Percentiles rank a stretch among this genome's conserved stretches.
These are phyloP conservation scores for Brachionus rubens DNA, from an alignment of 1,140 invertebrate species.

Conservation along the genomic window DNA sequence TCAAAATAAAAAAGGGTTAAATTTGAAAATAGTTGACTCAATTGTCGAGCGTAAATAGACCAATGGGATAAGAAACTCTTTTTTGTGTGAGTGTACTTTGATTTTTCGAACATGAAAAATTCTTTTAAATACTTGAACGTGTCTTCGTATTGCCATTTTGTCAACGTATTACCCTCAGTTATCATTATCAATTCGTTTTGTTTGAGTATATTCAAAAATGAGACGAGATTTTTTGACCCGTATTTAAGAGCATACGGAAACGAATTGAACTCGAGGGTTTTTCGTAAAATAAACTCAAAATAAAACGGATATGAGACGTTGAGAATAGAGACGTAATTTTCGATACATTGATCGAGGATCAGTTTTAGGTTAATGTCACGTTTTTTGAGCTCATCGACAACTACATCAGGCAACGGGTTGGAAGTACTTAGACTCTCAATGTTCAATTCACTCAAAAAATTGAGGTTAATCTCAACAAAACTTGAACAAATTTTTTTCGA, in stretches of 20 bases:
- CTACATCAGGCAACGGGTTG: not conserved
- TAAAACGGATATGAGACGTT: constrained; percentile 8
- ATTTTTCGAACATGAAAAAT: constrained; percentile 38
- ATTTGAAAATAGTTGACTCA: constrained; percentile 4
- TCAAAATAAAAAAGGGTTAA: constrained; percentile 20
- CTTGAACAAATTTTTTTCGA: constrained; percentile 13
- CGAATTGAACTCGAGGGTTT: constrained; percentile 2
- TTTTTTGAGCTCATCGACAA: not conserved
- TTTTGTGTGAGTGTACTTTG: not conserved
- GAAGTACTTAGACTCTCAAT: not conserved
- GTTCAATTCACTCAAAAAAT: constrained; percentile 35
- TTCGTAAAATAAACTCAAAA: constrained; percentile 22
- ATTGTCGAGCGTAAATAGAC: constrained; percentile 6
- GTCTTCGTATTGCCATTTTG: not conserved
- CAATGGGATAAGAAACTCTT: constrained; percentile 33
- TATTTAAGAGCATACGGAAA: not conserved
- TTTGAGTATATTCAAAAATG: constrained; percentile 19
- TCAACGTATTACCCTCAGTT: not conserved
- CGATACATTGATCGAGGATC: constrained; percentile 34
- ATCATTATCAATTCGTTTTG: constrained; percentile 32
- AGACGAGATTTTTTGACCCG: not conserved
- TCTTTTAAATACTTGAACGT: constrained; percentile 25
- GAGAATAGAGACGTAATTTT: constrained; percentile 38
- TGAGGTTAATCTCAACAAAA: constrained; percentile 32
- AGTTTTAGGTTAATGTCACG: constrained; percentile 22